Evolutionary conservation across 2,797 vertebrate genomes (phyloP).

Genomic region (Neosilurus mollespiculum): DNA sequence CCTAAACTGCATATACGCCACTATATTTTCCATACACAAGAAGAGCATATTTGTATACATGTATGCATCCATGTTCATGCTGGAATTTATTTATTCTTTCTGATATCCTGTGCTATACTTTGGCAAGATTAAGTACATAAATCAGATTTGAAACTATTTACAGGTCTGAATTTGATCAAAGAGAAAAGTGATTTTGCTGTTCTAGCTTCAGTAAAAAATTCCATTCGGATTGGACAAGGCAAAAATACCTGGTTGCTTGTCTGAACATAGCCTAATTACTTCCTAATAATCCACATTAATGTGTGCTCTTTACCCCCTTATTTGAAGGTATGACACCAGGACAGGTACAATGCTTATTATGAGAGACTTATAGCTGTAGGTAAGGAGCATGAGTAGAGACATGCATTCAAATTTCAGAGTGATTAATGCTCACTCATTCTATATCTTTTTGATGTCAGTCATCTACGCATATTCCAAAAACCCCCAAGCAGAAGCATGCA

Average conservation of each 20-base stretch:
- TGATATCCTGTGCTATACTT: neutral
- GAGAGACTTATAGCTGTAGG: slow-evolving; percentile 22
- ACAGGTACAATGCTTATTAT: neutral
- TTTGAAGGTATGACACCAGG: slow-evolving; percentile 23
- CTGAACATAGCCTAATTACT: slow-evolving; percentile 18
- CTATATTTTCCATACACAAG: neutral
- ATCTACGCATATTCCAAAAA: slow-evolving; percentile 47
- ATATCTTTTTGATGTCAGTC: slow-evolving; percentile 30
- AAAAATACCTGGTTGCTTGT: neutral
- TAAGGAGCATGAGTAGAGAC: slow-evolving; percentile 29
- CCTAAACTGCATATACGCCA: neutral
- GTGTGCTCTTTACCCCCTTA: slow-evolving; percentile 15
- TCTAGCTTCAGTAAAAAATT: neutral
- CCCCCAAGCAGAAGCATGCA: slow-evolving; percentile 37
- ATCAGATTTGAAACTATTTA: neutral
- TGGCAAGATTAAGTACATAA: neutral
- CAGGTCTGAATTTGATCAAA: neutral
- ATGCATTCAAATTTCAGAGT: slow-evolving; percentile 48
- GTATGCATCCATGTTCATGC: too few relatives aligned
- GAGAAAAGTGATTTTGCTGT: neutral
- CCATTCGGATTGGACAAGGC: neutral
- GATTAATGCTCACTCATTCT: slow-evolving; percentile 36
- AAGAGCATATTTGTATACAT: neutral
- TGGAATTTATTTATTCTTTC: neutral
- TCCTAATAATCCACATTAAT: neutral